Evolutionary conservation across 2,888 invertebrate species (phyloP).

Genomic region (Eupelmus urozonus): DNA sequence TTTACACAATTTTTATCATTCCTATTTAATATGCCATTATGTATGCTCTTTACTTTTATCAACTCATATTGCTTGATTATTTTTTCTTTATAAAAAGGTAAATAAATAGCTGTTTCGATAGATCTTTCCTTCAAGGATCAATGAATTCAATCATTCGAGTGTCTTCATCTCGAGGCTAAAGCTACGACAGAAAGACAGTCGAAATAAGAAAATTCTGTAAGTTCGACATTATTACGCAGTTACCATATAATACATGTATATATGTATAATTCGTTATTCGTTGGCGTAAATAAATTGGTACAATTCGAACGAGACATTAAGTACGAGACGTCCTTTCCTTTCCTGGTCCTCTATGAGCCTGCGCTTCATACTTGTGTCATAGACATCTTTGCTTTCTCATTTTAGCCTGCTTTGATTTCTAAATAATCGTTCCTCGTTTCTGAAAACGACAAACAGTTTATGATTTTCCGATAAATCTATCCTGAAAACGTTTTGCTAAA

Average conservation of each 20-base stretch:
- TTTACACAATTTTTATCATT: slow-evolving; percentile 2
- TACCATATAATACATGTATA: slow-evolving; percentile 43
- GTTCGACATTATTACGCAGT: slow-evolving; percentile 22
- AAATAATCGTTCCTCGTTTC: background rate
- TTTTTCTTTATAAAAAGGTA: slow-evolving; percentile 16
- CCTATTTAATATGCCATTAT: background rate
- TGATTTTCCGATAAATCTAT: too few species aligned
- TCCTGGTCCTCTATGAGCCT: slow-evolving; percentile 54
- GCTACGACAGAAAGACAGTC: background rate
- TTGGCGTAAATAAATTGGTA: slow-evolving; percentile 55
- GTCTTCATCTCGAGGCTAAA: background rate
- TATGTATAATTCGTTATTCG: slow-evolving; percentile 53
- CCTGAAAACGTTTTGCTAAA: too few species aligned
- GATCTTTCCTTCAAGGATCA: slow-evolving; percentile 15
- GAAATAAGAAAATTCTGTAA: slow-evolving; percentile 1
- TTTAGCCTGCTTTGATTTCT: slow-evolving; percentile 10
- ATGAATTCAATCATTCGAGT: slow-evolving; percentile 22
- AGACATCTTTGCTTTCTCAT: slow-evolving; percentile 8
- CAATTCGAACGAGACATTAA: slow-evolving; percentile 56
- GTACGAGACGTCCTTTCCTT: slow-evolving; percentile 57
- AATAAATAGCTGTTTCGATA: slow-evolving; percentile 32
- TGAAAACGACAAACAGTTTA: slow-evolving; percentile 8
- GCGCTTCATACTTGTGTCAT: slow-evolving; percentile 29
- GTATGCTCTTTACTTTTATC: background rate
- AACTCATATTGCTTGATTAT: slow-evolving; percentile 41